These are phyloP conservation scores for Labeo rohita DNA, from an alignment of 2,113 vertebrate genomes.

Conservation along the genomic window DNA sequence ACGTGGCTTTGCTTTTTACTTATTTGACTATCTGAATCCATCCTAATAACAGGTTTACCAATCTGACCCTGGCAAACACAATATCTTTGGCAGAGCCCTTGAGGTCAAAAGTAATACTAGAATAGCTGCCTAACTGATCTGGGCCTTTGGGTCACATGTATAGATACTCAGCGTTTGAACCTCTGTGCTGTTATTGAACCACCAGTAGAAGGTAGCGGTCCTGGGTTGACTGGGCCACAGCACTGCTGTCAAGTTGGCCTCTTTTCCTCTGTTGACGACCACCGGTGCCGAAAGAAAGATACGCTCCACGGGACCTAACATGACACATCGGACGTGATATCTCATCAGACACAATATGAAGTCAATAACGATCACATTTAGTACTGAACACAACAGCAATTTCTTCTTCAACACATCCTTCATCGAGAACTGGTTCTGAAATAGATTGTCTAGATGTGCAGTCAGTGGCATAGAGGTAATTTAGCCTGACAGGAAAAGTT, in stretches of 20 bases:
- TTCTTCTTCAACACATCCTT: constrained; percentile 4
- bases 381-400: constrained; percentile 28
- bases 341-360: constrained; percentile 25
- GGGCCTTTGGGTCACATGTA: constrained; percentile 26
- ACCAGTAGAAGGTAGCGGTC: constrained; percentile 94
- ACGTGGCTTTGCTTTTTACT: constrained; percentile 15
- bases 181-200: constrained; percentile 95
- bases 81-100: constrained; percentile 34
- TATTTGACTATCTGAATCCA: constrained; percentile 27
- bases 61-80: constrained; percentile 19
- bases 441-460: constrained; percentile 15
- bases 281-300: constrained; percentile 88
- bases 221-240: constrained; percentile 90
- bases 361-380: constrained; percentile 36
- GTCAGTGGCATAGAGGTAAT: constrained; percentile 18
- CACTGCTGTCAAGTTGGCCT: constrained; percentile 87
- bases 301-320: constrained; percentile 87
- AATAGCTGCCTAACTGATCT: constrained; percentile 23
- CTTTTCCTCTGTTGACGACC: constrained; percentile 86
- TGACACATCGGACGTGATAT: constrained; percentile 43
- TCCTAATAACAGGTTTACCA: constrained; percentile 25
- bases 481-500: constrained; percentile 17
- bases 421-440: constrained; percentile 3
- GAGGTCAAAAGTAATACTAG: constrained; percentile 34
- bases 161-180: constrained; percentile 65